Conservation (phyloP, 2,113 vertebrate species). For the Callionymus lyra region DNA sequence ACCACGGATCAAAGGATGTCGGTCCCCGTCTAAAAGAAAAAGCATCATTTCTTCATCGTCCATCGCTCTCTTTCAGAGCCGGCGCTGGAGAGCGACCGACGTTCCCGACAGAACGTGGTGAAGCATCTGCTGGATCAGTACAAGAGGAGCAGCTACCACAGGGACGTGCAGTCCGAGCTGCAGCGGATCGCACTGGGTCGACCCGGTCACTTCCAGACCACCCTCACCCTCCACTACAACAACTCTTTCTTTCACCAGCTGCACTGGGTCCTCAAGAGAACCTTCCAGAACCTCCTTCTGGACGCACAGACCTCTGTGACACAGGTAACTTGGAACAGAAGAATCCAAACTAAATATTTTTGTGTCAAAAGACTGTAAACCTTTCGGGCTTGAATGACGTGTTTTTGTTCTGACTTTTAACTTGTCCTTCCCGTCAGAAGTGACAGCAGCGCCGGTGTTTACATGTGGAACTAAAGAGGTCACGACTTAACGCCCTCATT, state of each 20-base stretch:
- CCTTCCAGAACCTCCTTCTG: constrained; percentile 78
- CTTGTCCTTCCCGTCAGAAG: background rate
- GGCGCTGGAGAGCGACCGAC: constrained; percentile 35
- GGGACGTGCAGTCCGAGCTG: constrained; percentile 62
- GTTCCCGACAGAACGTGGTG: constrained; percentile 52
- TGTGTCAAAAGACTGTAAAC: no score
- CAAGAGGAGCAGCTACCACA: constrained; percentile 58
- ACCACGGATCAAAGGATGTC: no score
- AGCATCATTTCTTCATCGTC: background rate
- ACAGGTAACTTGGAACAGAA: constrained; percentile 81
- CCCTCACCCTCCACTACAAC: constrained; percentile 66
- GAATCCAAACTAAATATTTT: no score
- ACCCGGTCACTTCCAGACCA: constrained; percentile 27
- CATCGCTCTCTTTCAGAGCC: constrained; percentile 22
- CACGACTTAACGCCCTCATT: constrained; percentile 56
- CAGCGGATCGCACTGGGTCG: constrained; percentile 55
- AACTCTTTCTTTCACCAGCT: constrained; percentile 82
- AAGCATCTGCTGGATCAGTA: constrained; percentile 73
- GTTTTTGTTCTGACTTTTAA: no score
- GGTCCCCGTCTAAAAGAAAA: background rate
- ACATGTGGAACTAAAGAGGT: constrained; percentile 20
- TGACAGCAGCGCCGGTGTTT: constrained; percentile 6
- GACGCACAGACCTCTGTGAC: constrained; percentile 84
- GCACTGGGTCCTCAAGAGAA: constrained; percentile 77
- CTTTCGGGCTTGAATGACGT: no score